Base-by-base conservation (phyloP, 2,113 vertebrate genomes). In the Lutjanus erythropterus region DNA sequence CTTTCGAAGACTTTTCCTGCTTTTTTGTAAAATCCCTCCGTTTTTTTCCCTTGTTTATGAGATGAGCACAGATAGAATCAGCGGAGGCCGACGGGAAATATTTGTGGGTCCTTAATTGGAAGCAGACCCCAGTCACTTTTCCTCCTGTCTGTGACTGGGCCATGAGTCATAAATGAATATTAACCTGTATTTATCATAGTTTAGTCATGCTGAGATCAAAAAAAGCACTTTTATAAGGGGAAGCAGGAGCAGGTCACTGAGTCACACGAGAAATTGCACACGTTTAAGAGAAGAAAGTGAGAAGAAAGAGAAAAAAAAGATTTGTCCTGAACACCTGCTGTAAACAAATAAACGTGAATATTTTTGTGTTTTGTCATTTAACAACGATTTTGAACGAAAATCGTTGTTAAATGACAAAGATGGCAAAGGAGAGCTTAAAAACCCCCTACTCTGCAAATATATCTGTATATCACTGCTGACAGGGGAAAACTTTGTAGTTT, bases 71-170 rank as follows among this genome's bases (percentile, higher is more conserved):
- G 86, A 89, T 80, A 72, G 86, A 78, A 75, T 73, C 75, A 72
- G 58, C 70, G 29, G 41, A 68, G 65, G 80, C 50, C 59, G 11
- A 14, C 15, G 19, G 69, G 84, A 73, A 81, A 76, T 73, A 71
- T 66, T 75, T 79, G 83, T 27, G 58, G 78, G 72, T 81, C 70
- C 25, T 19, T 92, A 90, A 94, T 80, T 86, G 60, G 90, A 92
- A 91, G 84, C 93, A 93, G 92, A 81, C 80, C 47, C 66, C 66
- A 4, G 47, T 75, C 81, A 88, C 88, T 92, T 88, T 81, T 92
- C 84, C 77, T 91, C 35, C 25, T 64, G 52, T 77, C 41, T 75
- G 82, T 89, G 90, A 91, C 9, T 0, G 6, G 16, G 19, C 44
- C 10, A 6, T 82, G 93, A 93, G 83, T 91, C 90, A 91, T 37